phyloP scores from a whole-genome alignment of 2,797 vertebrate genomes.

The Sardinella longiceps region DNA sequence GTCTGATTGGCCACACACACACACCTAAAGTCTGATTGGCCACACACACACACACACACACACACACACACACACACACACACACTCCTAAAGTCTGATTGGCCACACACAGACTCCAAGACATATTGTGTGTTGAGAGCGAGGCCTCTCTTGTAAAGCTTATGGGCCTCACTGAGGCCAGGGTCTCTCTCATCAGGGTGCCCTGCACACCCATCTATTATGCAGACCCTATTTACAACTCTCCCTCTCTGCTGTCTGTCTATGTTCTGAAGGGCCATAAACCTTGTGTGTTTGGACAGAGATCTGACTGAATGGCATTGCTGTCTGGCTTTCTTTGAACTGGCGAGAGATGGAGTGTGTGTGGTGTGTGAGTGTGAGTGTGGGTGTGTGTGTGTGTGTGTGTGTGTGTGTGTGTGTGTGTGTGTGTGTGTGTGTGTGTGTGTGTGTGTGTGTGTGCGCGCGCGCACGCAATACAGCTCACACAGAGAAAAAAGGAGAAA shows the following conservation, averaged over 20 bases:
- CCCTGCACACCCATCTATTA: neutral
- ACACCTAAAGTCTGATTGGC: no score
- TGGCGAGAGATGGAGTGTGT: neutral
- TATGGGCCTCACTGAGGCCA: neutral
- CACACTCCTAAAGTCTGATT: neutral
- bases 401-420: slow-evolving; percentile 6
- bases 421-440: neutral
- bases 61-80: no score
- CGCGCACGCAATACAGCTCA: neutral
- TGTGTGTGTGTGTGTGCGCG: slow-evolving; percentile 11
- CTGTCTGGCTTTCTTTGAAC: neutral
- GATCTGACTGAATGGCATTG: neutral
- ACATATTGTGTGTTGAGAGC: neutral
- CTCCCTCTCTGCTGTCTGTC: neutral
- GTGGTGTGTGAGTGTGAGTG: neutral
- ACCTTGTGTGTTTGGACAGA: neutral
- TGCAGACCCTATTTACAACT: neutral
- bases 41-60: no score
- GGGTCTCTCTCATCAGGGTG: neutral
- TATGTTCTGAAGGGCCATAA: neutral
- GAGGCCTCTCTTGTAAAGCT: neutral
- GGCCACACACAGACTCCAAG: neutral
- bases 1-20: no score
- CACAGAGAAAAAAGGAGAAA: no score
- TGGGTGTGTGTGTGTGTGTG: neutral